Percentiles rank a stretch among this genome's conserved stretches.
Conservation (phyloP, 2,797 vertebrate genomes). For the Allobates femoralis region DNA sequence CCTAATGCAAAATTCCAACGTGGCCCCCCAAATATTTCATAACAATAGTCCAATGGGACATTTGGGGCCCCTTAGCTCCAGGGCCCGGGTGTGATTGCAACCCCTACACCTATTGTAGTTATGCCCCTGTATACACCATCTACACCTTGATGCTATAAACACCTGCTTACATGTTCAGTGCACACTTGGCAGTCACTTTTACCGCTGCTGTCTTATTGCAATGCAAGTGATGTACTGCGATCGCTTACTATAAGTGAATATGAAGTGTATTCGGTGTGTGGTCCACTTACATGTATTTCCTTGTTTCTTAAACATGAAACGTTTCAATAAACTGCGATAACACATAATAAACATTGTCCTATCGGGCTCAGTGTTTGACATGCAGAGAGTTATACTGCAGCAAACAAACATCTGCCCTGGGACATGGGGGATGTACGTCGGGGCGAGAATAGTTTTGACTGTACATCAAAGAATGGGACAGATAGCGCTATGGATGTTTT, state of each 20-base stretch:
- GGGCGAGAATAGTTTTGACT: constrained; percentile 78
- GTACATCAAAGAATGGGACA: constrained; percentile 87
- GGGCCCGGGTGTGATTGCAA: too few species aligned
- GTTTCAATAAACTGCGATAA: constrained; percentile 83
- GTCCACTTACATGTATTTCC: constrained; percentile 76
- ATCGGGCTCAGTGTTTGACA: constrained; percentile 82
- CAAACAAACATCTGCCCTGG: constrained; percentile 95
- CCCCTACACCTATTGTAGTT: too few species aligned
- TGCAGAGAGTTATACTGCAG: constrained; percentile 87
- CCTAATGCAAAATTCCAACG: too few species aligned
- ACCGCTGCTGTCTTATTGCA: background rate
- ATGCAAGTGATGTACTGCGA: background rate
- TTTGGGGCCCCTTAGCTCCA: too few species aligned
- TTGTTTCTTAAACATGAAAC: constrained; percentile 72
- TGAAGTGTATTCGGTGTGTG: constrained; percentile 78
- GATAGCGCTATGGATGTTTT: constrained; percentile 61
- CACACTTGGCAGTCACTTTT: background rate
- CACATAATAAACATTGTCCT: constrained; percentile 85
- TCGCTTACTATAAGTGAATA: background rate
- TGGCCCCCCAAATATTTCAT: too few species aligned
- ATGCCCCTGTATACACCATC: background rate
- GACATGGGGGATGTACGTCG: constrained; percentile 82
- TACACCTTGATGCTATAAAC: background rate
- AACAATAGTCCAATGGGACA: too few species aligned
- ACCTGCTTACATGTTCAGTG: background rate